Evolutionary conservation across 2,797 vertebrate genomes (phyloP), one percentile per base, ranked within the genome.

Genomic region (Oophaga sylvatica): DNA sequence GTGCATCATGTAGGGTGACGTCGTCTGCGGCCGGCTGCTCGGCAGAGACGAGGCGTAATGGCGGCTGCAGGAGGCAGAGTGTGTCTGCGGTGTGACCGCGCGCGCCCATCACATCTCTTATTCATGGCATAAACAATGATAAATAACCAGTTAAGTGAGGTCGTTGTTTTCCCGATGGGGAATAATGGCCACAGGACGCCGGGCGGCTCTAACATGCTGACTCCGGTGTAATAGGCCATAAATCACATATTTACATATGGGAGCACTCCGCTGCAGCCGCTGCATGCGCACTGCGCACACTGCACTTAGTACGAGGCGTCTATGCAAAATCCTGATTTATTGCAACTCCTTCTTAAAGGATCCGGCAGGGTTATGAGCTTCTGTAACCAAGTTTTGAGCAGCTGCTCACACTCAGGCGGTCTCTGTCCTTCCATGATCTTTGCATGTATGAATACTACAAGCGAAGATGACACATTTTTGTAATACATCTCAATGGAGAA

Each of bases 71-170:
- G 15, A 53, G 57, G 48, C 16, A 57, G 31, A 83, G 45, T 59
- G 48, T 68, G 87, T 83, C 75, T 84, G 87, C 13, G 87, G 87
- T 87, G 53, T 80, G 59, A 87, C 87, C 87, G 57, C 87, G 60
- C 63, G 59, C 41, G 26, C 26, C 62, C 16, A 59, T 80, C 81
- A 84, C 75, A 87, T 78, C 11, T 87, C 81, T 79, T 87, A 87
- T 83, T 79, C 81, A 83, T 83, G 81, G 56, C 63, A 84, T 70
- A 60, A 84, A 83, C 81, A 84, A 68, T 48, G 73, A 83, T 76
- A 71, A 48, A 84, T 87, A 84, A 87, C 79, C 63, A 84, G 81
- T 87, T 70, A 83, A 79, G 56, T 84, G 53, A 87, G 77, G 67
- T 45, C 75, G 76, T 87, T 15, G 19, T 12, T n/a, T 59, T 78